These are phyloP conservation scores for Calyptomena viridis DNA, from an alignment of 2,113 vertebrate species.

Conservation along the genomic window DNA sequence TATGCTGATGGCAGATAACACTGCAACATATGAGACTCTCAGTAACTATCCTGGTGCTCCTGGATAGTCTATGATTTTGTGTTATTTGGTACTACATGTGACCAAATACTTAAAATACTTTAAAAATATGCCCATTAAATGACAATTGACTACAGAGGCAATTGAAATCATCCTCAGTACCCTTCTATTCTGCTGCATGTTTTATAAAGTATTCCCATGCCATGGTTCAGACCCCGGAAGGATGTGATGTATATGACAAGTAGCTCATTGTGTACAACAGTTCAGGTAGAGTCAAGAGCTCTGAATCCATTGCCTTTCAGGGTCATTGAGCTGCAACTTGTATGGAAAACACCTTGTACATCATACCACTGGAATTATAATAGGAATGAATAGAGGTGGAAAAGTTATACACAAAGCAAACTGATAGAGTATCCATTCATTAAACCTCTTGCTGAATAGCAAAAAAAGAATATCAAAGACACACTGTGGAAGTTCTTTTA, in stretches of 20 bases:
- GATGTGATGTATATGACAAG: conserved; percentile 12
- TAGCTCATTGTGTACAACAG: background rate
- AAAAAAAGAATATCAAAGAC: background rate
- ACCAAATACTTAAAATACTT: background rate
- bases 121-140: background rate
- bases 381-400: background rate
- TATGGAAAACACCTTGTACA: background rate
- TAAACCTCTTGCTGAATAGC: background rate
- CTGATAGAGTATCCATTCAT: background rate
- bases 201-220: background rate
- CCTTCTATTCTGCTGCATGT: background rate
- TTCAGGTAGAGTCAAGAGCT: background rate
- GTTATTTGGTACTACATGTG: background rate
- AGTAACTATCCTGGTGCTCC: background rate
- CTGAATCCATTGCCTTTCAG: background rate
- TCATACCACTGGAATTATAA: background rate
- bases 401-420: background rate
- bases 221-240: background rate
- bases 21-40: background rate
- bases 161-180: background rate
- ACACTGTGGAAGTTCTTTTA: background rate
- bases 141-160: background rate
- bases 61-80: background rate
- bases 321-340: background rate
- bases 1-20: background rate